Evolutionary conservation across 2,797 vertebrate species (phyloP), one percentile per base, ranked within the genome.

Genomic region (Lophotriccus pileatus): DNA sequence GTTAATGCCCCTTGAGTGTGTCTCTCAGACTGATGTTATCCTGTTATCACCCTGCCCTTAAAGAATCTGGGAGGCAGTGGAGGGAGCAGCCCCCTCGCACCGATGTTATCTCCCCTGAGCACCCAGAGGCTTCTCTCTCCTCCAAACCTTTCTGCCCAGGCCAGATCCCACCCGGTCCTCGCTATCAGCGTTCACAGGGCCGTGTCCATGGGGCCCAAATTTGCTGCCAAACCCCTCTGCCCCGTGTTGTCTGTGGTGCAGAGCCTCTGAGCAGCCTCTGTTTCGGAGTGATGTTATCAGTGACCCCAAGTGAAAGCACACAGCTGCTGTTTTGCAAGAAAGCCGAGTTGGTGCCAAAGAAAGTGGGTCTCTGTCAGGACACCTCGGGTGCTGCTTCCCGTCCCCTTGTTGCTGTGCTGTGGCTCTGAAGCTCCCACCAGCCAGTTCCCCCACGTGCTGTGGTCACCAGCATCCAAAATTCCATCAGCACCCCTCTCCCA

Each of bases 301-400:
- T 16, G 78, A 58, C 32, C 76, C 49, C 85, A 93, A 90, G 74
- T 73, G 89, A 95, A 85, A 95, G 81, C 78, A 14, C 1, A 14
- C 91, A 89, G 75, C 85, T 91, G 93, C 80, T 87, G 75, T 25
- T 94, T 78, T 60, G 91, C 91, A 67, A 86, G 93, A 46, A 34
- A 91, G 60, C 32, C 25, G 7, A 46, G 67, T 8, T 2, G 1
- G 39, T 74, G 78, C 82, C 63, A 20, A 74, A 94, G 69, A 85
- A 85, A 95, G 87, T 53, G 68, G 76, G 77, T 53, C 36, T 59
- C 47, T 77, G 43, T 77, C 69, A 69, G 87, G 64, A 41, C 67
- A 74, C 18, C 41, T 75, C 22, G 21, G 22, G 41, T 69, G 66
- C 50, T 81, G 37, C 86, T 69, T 55, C 44, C 25, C 77, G 25